Evolutionary conservation across 2,113 vertebrate species (phyloP), one percentile per base, ranked within the genome.

Genomic region (Clarias macrocephalus): DNA sequence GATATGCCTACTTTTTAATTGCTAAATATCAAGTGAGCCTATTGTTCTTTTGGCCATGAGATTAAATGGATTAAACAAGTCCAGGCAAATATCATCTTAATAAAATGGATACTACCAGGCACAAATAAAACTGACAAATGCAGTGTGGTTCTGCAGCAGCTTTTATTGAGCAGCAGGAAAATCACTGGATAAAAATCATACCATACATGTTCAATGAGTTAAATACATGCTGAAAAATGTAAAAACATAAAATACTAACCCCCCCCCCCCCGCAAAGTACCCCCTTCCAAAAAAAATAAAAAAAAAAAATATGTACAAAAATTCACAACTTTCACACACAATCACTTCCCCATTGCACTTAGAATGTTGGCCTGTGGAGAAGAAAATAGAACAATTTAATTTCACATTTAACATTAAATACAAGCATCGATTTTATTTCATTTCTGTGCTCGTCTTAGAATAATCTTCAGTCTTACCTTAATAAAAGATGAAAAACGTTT

Each of bases 401-500:
- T 28, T 42, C 42, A 65, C 5, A 79, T 48, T 48, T 48, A 59
- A 30, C 70, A 28, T 62, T 28, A 56, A 25, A 15, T 42, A 73
- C 10, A 77, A 75, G 8, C 30, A 48, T 23, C 0, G 2, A 60
- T 23, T 82, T 59, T 48, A 25, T 42, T 37, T 21, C 3, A 3
- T 28, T 30, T 0, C 52, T 13, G 4, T 30, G 21, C 18, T 57
- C 25, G 28, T 52, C 18, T n/a, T n/a, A 65, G 25, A 65, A n/a
- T n/a, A 7, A 65, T 2, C 10, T 6, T 30, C 5, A 37, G 19
- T 10, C 28, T 63, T 83, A 95, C 95, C 94, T 95, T 96, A 89
- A 95, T 91, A 65, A 96, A 96, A 13, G 95, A 93, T 1, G 93
- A 92, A 86, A 95, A 94, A 19, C 94, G 92, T 82, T 95, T 96